These are phyloP conservation scores for Graptemys geographica DNA, from an alignment of 2,797 vertebrate species.

Conservation along the genomic window DNA sequence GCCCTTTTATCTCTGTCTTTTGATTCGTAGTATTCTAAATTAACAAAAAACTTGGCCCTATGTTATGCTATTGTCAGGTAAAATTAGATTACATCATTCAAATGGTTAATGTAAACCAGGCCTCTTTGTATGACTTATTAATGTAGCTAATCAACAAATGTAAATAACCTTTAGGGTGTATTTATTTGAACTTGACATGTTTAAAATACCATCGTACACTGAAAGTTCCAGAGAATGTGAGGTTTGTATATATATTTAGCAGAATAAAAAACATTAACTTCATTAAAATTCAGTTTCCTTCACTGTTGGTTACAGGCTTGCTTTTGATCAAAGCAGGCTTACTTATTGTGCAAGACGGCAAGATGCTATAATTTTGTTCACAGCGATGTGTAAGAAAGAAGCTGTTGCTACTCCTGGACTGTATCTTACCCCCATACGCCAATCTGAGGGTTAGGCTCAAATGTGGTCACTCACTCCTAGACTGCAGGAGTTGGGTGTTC, in stretches of 20 bases:
- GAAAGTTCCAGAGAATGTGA: background rate
- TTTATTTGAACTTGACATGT: background rate
- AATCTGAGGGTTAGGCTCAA: background rate
- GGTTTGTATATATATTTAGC: background rate
- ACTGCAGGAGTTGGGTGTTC: fast-evolving
- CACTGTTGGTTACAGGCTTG: fast-evolving
- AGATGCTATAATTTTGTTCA: background rate
- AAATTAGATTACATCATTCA: background rate
- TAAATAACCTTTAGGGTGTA: background rate
- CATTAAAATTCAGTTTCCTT: background rate
- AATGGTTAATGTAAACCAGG: background rate
- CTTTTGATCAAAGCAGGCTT: background rate
- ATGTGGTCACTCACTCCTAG: fast-evolving
- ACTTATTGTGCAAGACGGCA: fast-evolving
- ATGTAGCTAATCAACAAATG: background rate
- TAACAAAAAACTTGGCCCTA: background rate
- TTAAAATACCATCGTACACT: background rate
- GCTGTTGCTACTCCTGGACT: background rate
- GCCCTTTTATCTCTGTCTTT: background rate
- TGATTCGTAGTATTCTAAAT: background rate
- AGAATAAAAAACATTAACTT: background rate
- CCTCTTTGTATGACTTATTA: background rate
- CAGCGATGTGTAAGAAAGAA: background rate
- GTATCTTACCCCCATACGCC: background rate
- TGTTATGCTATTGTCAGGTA: background rate